Percentiles rank a stretch among this genome's conserved stretches.
Evolutionary conservation across 2,888 invertebrate species (phyloP).

Genomic region (Andrena praecox): DNA sequence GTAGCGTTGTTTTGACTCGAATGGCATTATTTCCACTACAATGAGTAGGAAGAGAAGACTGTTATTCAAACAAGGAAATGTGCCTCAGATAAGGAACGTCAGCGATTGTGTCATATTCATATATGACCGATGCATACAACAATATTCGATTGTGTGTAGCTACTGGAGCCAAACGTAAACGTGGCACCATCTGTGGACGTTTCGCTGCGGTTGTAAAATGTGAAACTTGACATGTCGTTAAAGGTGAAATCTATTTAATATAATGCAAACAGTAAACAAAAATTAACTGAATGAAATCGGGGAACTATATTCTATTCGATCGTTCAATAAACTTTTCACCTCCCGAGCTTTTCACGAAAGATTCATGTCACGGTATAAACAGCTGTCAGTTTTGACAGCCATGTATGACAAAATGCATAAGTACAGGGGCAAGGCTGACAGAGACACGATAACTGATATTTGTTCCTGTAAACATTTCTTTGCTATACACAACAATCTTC

Average conservation of each 20-base stretch:
- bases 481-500: neutral
- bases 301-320: neutral
- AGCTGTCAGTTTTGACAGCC: neutral
- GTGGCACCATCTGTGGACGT: conserved; percentile 3
- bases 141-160: neutral
- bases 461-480: neutral
- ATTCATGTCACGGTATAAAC: no score
- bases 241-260: neutral
- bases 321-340: no score
- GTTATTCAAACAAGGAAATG: conserved; percentile 12
- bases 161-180: neutral
- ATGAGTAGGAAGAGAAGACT: conserved; percentile 8
- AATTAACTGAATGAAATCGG: neutral
- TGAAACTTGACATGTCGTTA: neutral
- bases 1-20: neutral
- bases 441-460: neutral
- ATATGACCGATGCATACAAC: neutral
- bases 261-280: neutral
- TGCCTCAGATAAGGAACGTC: neutral
- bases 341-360: no score
- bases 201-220: neutral
- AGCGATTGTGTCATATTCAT: neutral
- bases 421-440: neutral
- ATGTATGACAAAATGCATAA: neutral
- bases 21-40: conserved; percentile 17